Conservation (phyloP, 2,888 invertebrate species). For the Agrotis ipsilon region DNA sequence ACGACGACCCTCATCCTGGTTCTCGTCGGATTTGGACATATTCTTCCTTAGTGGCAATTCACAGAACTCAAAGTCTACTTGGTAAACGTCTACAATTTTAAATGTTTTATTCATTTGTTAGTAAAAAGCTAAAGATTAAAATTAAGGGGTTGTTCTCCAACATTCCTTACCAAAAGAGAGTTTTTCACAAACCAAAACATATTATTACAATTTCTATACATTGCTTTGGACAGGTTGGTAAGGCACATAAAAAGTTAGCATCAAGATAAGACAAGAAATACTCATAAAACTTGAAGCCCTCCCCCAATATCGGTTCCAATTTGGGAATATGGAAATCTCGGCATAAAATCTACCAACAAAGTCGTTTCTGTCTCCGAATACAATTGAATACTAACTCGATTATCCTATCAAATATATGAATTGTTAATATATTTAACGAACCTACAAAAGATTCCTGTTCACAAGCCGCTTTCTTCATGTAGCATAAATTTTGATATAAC, state of each 20-base stretch:
- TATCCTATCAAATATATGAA: conserved; percentile 33
- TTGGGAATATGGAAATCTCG: conserved; percentile 36
- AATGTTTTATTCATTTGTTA: conserved; percentile 3
- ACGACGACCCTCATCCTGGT: conserved; percentile 66
- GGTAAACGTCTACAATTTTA: conserved; percentile 70
- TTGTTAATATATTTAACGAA: conserved; percentile 52
- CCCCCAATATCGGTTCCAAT: conserved; percentile 47
- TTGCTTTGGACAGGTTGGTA: background rate
- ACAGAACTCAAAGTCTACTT: conserved; percentile 71
- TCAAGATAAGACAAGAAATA: conserved; percentile 14
- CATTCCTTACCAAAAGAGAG: background rate
- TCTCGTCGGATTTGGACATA: background rate
- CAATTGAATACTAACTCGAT: conserved; percentile 37
- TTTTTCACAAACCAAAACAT: background rate
- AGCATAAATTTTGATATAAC: conserved; percentile 79
- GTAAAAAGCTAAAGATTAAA: background rate
- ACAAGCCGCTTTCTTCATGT: conserved; percentile 75
- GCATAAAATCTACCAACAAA: conserved; percentile 31
- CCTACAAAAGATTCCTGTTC: conserved; percentile 57
- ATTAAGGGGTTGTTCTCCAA: background rate
- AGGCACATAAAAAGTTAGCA: background rate
- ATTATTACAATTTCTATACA: background rate
- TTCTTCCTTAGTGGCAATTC: conserved; percentile 45
- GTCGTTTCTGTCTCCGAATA: conserved; percentile 22
- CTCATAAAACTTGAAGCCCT: conserved; percentile 25